Conservation (phyloP, 2,888 invertebrate species). For the Criorhina ranunculi region DNA sequence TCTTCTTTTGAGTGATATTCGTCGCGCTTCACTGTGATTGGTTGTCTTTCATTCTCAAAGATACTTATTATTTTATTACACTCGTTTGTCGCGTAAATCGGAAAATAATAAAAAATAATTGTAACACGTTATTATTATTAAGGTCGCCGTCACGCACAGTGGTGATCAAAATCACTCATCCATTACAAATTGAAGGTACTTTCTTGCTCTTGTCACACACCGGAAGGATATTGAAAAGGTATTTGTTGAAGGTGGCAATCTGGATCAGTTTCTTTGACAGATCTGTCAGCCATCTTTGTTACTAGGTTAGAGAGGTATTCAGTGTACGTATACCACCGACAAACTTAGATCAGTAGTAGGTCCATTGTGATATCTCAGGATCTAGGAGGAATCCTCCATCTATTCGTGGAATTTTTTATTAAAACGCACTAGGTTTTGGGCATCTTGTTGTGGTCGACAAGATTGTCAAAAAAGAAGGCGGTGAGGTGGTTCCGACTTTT, state of each 20-base stretch:
- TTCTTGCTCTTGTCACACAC: not conserved
- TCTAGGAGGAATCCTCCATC: too few species aligned
- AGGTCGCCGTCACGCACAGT: slow-evolving; percentile 42
- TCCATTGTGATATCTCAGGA: too few species aligned
- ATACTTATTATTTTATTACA: slow-evolving; percentile 44
- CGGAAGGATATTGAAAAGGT: slow-evolving; percentile 10
- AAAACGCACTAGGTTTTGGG: too few species aligned
- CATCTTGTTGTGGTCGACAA: too few species aligned
- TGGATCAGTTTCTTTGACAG: too few species aligned
- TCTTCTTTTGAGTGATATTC: slow-evolving; percentile 16
- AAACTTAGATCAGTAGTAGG: too few species aligned
- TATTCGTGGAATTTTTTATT: too few species aligned
- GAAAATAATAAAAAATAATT: slow-evolving; percentile 30
- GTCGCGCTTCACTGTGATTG: slow-evolving; percentile 25
- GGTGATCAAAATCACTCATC: slow-evolving; percentile 29
- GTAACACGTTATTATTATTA: slow-evolving; percentile 37
- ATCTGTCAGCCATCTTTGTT: too few species aligned
- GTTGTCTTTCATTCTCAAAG: slow-evolving; percentile 22
- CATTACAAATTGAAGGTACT: not conserved
- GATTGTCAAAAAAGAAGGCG: too few species aligned
- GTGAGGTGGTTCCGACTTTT: too few species aligned
- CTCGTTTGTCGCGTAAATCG: slow-evolving; percentile 46
- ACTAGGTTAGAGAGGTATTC: too few species aligned
- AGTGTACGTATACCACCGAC: too few species aligned
- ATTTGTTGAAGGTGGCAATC: not conserved